phyloP scores from a whole-genome alignment of 1,140 invertebrate species.

The Drosophila burlai region DNA sequence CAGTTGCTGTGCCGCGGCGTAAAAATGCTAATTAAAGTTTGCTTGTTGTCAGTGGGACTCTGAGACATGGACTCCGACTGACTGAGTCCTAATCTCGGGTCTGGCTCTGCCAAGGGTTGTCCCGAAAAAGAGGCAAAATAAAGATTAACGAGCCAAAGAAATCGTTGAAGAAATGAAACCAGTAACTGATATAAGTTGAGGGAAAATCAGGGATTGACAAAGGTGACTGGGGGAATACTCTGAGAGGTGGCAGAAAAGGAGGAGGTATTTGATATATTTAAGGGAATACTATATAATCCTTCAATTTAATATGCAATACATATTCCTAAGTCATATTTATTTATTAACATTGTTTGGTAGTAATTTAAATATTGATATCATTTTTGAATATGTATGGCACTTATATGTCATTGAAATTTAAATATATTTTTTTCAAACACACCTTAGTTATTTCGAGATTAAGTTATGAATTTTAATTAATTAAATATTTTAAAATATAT shows the following conservation, averaged over 20 bases:
- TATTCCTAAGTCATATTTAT: too few species aligned
- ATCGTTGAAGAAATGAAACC: constrained; percentile 75
- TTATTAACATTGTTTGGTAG: too few species aligned
- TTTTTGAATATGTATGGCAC: neutral
- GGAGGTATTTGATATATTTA: neutral
- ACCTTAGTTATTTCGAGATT: too few species aligned
- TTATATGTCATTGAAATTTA: too few species aligned
- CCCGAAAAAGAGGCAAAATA: constrained; percentile 37
- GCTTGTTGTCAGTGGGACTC: constrained; percentile 60
- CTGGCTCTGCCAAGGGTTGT: constrained; percentile 58
- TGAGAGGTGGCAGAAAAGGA: neutral
- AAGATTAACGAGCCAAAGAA: constrained; percentile 80
- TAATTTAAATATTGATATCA: neutral
- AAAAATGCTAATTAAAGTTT: constrained; percentile 82
- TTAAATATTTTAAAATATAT: neutral
- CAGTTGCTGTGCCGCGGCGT: constrained; percentile 53
- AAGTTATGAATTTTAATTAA: too few species aligned
- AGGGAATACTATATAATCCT: neutral
- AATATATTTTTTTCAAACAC: too few species aligned
- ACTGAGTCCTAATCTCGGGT: constrained; percentile 9
- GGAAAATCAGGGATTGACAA: neutral
- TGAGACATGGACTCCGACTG: constrained; percentile 6
- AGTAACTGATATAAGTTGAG: constrained; percentile 31
- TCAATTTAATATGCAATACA: neutral
- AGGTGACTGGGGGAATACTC: constrained; percentile 6